These are phyloP conservation scores for Bhutanitis thaidina DNA, from an alignment of 2,888 invertebrate genomes.

Conservation along the genomic window DNA sequence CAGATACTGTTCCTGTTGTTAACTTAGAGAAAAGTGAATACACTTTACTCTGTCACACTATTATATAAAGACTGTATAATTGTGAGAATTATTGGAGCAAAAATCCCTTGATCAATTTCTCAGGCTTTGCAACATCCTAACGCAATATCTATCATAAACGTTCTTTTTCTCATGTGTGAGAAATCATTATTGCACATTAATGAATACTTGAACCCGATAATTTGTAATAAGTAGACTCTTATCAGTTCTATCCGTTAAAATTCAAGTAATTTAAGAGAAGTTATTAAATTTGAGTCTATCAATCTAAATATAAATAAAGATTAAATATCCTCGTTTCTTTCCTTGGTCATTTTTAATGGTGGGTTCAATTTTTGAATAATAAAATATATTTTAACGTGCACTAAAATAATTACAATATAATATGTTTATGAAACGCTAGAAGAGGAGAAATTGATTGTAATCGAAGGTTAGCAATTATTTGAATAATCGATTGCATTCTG, in stretches of 20 bases:
- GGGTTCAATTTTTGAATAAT: too few relatives aligned
- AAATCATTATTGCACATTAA: background rate
- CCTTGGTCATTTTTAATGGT: too few relatives aligned
- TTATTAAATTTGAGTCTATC: too few relatives aligned
- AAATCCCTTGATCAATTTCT: conserved; percentile 72
- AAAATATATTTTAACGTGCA: too few relatives aligned
- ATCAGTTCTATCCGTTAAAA: background rate
- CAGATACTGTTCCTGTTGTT: conserved; percentile 31
- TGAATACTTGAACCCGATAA: background rate
- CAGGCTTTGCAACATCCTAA: conserved; percentile 60
- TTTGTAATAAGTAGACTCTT: background rate
- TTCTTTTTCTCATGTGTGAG: conserved; percentile 4
- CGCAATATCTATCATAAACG: conserved; percentile 45
- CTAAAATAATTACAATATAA: background rate
- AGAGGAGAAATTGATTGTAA: conserved; percentile 6
- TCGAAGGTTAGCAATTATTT: conserved; percentile 9
- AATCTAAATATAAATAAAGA: too few relatives aligned
- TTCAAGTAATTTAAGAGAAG: background rate
- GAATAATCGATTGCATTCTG: conserved; percentile 2
- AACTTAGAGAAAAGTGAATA: conserved; percentile 50
- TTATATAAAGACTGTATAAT: conserved; percentile 70
- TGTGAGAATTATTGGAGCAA: conserved; percentile 77
- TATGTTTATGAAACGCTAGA: background rate
- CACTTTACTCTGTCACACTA: conserved; percentile 45
- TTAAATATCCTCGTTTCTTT: too few relatives aligned